Conservation (phyloP, 2,113 vertebrate species). For the Telmatochromis sp. region DNA sequence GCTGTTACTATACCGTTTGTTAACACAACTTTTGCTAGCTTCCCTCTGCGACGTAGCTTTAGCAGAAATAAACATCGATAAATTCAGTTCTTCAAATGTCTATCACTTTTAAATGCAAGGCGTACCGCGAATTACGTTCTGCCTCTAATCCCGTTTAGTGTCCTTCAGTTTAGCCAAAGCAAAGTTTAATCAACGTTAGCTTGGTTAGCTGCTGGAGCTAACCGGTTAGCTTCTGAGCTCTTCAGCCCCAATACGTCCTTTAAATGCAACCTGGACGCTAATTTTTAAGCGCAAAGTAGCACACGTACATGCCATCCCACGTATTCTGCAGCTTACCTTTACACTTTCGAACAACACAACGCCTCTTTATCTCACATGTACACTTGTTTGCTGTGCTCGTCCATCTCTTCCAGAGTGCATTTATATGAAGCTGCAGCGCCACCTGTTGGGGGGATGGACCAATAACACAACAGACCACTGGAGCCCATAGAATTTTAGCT, state of each 20-base stretch:
- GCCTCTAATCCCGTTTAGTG: rapidly evolving
- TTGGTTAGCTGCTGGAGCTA: background rate
- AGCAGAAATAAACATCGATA: background rate
- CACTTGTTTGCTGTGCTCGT: background rate
- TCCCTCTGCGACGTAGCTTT: background rate
- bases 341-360: background rate
- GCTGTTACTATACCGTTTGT: background rate
- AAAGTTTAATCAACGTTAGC: background rate
- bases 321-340: conserved; percentile 10
- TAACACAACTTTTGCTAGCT: background rate
- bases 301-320: rapidly evolving
- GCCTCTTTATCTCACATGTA: background rate
- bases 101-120: too few relatives aligned
- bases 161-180: background rate
- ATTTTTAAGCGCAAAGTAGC: background rate
- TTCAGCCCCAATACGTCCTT: background rate
- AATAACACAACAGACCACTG: background rate
- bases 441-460: background rate
- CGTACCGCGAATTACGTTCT: background rate
- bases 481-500: background rate
- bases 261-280: rapidly evolving
- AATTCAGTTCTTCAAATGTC: background rate
- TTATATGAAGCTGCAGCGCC: conserved; percentile 46
- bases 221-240: background rate
- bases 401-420: conserved; percentile 27